Evolutionary conservation across 1,140 invertebrate species (phyloP), one percentile per base, ranked within the genome.

Genomic region (Rhopalosiphum maidis): DNA sequence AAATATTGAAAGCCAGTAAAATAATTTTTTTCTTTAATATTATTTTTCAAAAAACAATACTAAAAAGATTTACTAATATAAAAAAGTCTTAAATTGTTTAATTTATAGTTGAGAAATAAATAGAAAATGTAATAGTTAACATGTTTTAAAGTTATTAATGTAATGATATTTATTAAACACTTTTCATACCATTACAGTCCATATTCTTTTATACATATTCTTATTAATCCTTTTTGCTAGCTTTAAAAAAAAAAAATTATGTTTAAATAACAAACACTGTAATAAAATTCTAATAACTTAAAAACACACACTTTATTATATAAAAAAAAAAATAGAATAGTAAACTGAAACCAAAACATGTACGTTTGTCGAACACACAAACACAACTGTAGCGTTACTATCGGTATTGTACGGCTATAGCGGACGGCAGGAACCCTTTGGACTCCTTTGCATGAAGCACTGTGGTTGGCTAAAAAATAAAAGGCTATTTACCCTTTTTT

Each of bases 381-480:
- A 55, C 48, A 86, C 82, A 85, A 93, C 91, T 93, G 91, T 55
- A 35, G 77, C 37, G 25, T 85, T 51, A 41, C n/a, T 37, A 86
- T 93, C 91, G 91, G 68, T 22, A 55, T 93, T 51, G 91, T 7
- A 85, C n/a, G 21, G 86, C 90, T 7, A 85, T 48, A 93, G 82
- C 82, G 77, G 21, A 93, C 48, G 35, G 37, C 37, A 86, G 77
- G 77, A 93, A 93, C 91, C 82, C 91, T 93, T 93, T 93, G 22
- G 77, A n/a, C 35, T 93, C 82, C 21, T 93, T 85, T 93, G 48
- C 82, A 54, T 54, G 77, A 93, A 93, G 77, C 77, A 93, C 91
- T 85, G 77, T 93, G 91, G 91, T 93, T 93, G 91, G 91, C 77
- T 85, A 54, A 93, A 85, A 93, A 93, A 68, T 93, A 93, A 93